phyloP scores from a whole-genome alignment of 2,888 invertebrate species.

The Macropis europaea region DNA sequence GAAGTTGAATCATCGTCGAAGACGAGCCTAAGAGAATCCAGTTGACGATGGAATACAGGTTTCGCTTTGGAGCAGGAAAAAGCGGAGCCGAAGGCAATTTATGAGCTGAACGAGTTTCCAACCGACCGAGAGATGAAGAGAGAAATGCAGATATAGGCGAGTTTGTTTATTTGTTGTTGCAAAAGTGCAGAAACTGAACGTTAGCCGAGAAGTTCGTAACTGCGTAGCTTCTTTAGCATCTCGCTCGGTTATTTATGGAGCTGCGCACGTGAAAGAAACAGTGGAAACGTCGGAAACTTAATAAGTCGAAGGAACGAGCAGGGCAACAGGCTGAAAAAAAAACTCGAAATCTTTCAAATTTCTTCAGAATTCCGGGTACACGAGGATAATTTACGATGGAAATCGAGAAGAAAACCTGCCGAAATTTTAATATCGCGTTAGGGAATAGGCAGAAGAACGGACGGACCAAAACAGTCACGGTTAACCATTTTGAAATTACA shows the following conservation, averaged over 20 bases:
- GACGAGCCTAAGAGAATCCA: background rate
- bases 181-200: slow-evolving; percentile 24
- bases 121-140: too few relatives aligned
- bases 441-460: too few relatives aligned
- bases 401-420: background rate
- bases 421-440: too few relatives aligned
- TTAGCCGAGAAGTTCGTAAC: slow-evolving; percentile 40
- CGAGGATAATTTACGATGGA: slow-evolving; percentile 11
- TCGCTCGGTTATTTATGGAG: slow-evolving; percentile 54
- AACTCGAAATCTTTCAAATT: slow-evolving; percentile 24
- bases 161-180: slow-evolving; percentile 31
- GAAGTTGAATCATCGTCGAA: too few relatives aligned
- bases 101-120: slow-evolving; percentile 24
- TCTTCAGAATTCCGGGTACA: slow-evolving; percentile 6
- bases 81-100: slow-evolving; percentile 18
- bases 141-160: too few relatives aligned
- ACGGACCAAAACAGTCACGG: too few relatives aligned
- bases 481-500: too few relatives aligned
- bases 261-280: slow-evolving; percentile 29
- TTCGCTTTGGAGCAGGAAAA: background rate
- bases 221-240: slow-evolving; percentile 28
- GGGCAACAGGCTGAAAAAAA: slow-evolving; percentile 6
- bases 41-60: background rate
- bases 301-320: slow-evolving; percentile 33
- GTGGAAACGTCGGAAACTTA: slow-evolving; percentile 43